Conservation (phyloP, 1,140 invertebrate species). For the Laupala kohalensis region DNA sequence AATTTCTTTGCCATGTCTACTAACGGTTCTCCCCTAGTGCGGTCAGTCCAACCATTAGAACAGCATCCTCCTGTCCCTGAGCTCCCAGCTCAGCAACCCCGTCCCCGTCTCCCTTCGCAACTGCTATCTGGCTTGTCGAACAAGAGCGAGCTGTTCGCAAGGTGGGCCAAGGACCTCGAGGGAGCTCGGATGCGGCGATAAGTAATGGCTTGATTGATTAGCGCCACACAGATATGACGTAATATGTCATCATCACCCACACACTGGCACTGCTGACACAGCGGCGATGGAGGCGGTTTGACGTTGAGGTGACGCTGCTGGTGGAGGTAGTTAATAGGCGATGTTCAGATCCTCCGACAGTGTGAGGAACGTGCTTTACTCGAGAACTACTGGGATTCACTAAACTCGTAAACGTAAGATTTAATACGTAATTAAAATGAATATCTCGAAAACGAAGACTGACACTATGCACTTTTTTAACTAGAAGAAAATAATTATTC, state of each 20-base stretch:
- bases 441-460: too few species aligned
- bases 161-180: not conserved
- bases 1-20: too few species aligned
- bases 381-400: too few species aligned
- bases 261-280: conserved; percentile 4
- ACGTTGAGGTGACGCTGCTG: not conserved
- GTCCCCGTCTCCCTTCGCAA: not conserved
- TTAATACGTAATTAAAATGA: too few species aligned
- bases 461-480: too few species aligned
- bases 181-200: not conserved
- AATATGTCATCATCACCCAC: conserved; percentile 1
- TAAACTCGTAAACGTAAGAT: too few species aligned
- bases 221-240: conserved; percentile 2
- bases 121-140: conserved; percentile 1
- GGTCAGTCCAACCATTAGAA: not conserved
- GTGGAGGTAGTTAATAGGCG: too few species aligned
- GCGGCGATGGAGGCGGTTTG: not conserved
- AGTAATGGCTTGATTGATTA: conserved; percentile 8
- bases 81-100: too few species aligned
- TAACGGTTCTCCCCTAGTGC: too few species aligned
- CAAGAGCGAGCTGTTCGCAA: conserved; percentile 5
- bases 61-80: not conserved
- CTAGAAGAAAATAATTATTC: too few species aligned
- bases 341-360: too few species aligned
- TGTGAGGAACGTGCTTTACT: too few species aligned